These are phyloP conservation scores for Trichonephila clavipes DNA, from an alignment of 1,140 invertebrate species.

Conservation along the genomic window DNA sequence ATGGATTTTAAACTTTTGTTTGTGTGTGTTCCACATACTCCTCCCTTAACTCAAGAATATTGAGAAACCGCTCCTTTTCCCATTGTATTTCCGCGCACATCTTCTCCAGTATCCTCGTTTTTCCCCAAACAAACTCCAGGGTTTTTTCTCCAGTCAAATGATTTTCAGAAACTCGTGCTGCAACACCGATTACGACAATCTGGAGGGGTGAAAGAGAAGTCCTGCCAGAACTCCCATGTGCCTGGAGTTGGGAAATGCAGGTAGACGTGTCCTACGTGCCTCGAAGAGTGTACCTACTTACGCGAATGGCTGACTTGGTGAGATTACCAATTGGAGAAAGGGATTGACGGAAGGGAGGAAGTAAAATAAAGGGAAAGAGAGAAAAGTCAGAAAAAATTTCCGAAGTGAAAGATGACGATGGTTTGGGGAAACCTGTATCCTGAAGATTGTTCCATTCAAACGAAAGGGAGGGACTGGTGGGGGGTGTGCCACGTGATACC, in stretches of 20 bases:
- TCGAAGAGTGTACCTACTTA: background rate
- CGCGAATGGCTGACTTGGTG: constrained; percentile 3
- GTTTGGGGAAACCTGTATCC: background rate
- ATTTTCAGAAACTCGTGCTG: background rate
- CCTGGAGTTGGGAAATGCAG: background rate
- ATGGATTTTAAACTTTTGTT: too few species aligned
- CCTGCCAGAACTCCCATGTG: background rate
- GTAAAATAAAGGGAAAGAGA: background rate
- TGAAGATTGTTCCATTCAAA: background rate
- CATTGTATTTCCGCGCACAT: background rate
- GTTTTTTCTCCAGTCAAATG: background rate
- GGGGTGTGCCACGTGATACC: constrained; percentile 20
- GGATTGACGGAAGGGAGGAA: background rate
- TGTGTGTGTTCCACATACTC: background rate
- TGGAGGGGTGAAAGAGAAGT: background rate
- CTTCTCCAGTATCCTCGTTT: background rate
- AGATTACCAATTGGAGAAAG: background rate
- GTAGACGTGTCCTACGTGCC: background rate
- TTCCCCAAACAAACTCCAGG: background rate
- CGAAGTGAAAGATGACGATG: background rate
- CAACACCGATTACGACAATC: background rate
- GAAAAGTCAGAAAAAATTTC: background rate
- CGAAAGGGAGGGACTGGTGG: background rate
- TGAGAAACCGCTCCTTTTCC: background rate
- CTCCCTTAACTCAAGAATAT: background rate